Evolutionary conservation across 1,140 invertebrate species (phyloP), one percentile per base, ranked within the genome.

Genomic region (Gonioctena quinquepunctata): DNA sequence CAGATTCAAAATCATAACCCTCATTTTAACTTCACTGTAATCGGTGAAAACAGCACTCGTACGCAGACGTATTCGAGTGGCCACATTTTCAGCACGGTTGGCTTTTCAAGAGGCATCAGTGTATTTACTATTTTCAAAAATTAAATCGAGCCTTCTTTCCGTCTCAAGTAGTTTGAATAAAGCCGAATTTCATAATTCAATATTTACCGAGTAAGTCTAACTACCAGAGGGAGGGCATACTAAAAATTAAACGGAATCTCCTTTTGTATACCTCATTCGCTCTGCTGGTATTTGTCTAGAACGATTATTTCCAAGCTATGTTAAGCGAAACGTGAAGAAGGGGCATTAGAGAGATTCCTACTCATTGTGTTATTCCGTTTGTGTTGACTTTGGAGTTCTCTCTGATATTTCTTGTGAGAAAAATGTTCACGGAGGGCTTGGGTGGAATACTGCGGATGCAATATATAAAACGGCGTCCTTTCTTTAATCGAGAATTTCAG

Each of bases 281-380:
- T 25, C 13, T 1, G 48, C n/a, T n/a, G 21, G 54, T 57, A 57
- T 57, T 57, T 57, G 54, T 57, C 54, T 57, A 25, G 18, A 21
- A 25, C 25, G 22, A 57, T 57, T 57, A 57, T 57, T 57, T 57
- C 22, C 21, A 57, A 57, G 54, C 54, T 25, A 21, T 57, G 54
- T 57, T 25, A 23, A 57, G 54, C 25, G 54, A 25, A 57, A 57
- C 25, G 54, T 25, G 16, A 21, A 25, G 54, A 57, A 25, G 25
- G 54, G 54, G 54, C 54, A 25, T 57, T 23, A 57, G 21, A 57
- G 54, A 57, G 54, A 57, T 57, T 57, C 25, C 54, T 19, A 25
- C 54, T 57, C 54, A 57, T 57, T 57, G 54, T 57, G 11, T 57
- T 57, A 57, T 57, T 57, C 54, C 25, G 54, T 57, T 57, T 57